A percentile compares a stretch with the other conserved stretches of the same genome.
Evolutionary conservation across 1,140 invertebrate species (phyloP).

Genomic region (Sweltsa coloradensis): DNA sequence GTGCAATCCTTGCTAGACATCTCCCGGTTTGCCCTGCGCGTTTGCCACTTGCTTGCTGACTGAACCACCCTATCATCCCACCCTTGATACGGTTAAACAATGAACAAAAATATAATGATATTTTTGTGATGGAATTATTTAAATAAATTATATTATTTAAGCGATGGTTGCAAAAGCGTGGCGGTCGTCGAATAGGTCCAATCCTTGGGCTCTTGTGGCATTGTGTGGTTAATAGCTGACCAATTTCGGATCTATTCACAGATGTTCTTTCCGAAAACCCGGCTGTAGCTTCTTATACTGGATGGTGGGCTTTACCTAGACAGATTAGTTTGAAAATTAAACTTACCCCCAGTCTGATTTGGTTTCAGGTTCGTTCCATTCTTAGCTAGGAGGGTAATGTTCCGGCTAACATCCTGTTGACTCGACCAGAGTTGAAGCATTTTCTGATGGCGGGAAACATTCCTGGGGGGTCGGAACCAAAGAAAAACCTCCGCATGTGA

Average conservation of each 20-base stretch:
- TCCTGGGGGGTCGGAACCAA: slow-evolving; percentile 12
- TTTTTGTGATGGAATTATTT: too few species aligned
- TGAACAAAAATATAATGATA: too few species aligned
- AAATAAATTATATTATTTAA: too few species aligned
- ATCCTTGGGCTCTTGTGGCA: not conserved
- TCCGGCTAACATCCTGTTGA: slow-evolving; percentile 4
- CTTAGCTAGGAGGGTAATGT: slow-evolving; percentile 12
- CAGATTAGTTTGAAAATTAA: not conserved
- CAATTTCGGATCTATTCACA: not conserved
- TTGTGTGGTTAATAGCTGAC: not conserved
- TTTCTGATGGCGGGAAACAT: slow-evolving; percentile 10
- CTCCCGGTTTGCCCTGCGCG: too few species aligned
- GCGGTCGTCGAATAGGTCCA: not conserved
- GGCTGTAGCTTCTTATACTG: not conserved
- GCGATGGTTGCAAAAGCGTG: too few species aligned
- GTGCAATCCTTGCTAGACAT: too few species aligned
- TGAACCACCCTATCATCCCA: too few species aligned
- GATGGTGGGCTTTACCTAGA: not conserved
- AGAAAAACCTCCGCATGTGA: slow-evolving; percentile 7
- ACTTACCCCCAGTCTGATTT: not conserved
- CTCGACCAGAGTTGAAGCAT: slow-evolving; percentile 2
- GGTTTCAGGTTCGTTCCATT: slow-evolving; percentile 12
- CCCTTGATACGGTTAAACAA: too few species aligned
- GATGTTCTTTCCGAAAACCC: slow-evolving; percentile 1
- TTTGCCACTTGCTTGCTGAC: too few species aligned